Conservation (phyloP, 2,113 vertebrate genomes). For the Pycnonotus jocosus region DNA sequence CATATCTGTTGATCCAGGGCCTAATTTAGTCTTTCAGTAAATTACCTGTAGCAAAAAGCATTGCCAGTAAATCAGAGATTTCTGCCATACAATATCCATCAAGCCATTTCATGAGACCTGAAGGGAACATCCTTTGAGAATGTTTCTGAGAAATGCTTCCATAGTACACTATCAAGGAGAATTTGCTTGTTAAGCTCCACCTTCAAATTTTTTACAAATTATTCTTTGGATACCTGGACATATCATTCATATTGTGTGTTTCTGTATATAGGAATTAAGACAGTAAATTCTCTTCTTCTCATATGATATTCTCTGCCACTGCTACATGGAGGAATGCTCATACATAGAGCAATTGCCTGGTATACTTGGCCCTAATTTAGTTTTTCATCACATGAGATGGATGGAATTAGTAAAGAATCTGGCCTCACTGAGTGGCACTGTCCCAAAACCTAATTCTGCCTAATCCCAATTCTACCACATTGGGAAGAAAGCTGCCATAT, state of each 20-base stretch:
- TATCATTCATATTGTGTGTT: neutral
- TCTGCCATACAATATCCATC: neutral
- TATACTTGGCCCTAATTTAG: neutral
- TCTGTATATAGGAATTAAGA: neutral
- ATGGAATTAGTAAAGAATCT: neutral
- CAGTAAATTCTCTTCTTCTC: neutral
- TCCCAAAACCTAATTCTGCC: neutral
- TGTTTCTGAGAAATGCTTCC: neutral
- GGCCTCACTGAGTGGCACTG: neutral
- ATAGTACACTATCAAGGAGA: neutral
- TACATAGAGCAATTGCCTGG: neutral
- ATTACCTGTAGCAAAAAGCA: neutral
- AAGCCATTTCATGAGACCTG: neutral
- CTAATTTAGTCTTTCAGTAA: neutral
- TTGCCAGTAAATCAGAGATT: neutral
- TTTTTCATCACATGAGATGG: neutral
- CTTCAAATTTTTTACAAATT: neutral
- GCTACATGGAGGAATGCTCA: neutral
- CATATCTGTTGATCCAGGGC: neutral
- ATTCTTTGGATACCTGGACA: neutral
- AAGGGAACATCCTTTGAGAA: neutral
- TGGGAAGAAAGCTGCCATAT: neutral
- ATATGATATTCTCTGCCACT: neutral
- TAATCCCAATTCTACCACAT: neutral
- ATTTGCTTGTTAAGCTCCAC: neutral